A percentile compares a stretch with the other conserved stretches of the same genome.
These are phyloP conservation scores for Palythoa heliodiscus DNA, from an alignment of 92 coral and sea anemone species.

Conservation along the genomic window DNA sequence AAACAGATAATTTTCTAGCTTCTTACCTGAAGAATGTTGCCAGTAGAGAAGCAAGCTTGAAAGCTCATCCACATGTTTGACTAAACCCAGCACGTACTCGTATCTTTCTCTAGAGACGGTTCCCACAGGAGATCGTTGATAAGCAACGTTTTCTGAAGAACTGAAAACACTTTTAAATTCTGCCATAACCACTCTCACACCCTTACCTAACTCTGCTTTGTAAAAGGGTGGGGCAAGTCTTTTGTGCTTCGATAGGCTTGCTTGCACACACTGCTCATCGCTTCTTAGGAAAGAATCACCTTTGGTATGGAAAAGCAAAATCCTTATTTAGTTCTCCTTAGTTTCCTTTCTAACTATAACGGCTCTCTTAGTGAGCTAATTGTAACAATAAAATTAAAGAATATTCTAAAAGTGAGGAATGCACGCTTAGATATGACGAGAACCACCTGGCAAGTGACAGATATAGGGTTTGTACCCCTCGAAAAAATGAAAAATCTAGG, in stretches of 20 bases:
- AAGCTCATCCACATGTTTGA: slow-evolving; percentile 80
- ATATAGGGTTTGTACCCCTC: no score
- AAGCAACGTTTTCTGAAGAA: slow-evolving; percentile 53
- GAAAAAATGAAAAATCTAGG: no score
- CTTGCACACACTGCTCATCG: slow-evolving; percentile 48
- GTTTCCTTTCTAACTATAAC: no score
- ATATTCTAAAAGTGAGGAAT: no score
- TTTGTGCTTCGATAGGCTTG: slow-evolving; percentile 29
- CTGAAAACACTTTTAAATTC: slow-evolving; percentile 83
- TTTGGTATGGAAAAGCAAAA: background rate
- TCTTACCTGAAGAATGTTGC: slow-evolving; percentile 67
- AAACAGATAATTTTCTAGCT: background rate
- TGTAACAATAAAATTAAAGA: no score
- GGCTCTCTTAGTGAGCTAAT: no score
- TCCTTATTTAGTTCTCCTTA: background rate
- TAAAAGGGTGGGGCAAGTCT: slow-evolving; percentile 59
- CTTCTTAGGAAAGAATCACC: slow-evolving; percentile 73
- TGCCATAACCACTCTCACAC: slow-evolving; percentile 81
- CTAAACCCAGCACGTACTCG: slow-evolving; percentile 81
- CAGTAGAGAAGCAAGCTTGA: slow-evolving; percentile 77
- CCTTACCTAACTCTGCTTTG: slow-evolving; percentile 57
- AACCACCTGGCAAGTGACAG: no score
- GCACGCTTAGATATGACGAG: no score
- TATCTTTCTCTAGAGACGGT: slow-evolving; percentile 55
- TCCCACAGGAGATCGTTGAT: slow-evolving; percentile 51